Evolutionary conservation across 64 coral and sea anemone genomes (phyloP).

Genomic region (Acropora tenuis): DNA sequence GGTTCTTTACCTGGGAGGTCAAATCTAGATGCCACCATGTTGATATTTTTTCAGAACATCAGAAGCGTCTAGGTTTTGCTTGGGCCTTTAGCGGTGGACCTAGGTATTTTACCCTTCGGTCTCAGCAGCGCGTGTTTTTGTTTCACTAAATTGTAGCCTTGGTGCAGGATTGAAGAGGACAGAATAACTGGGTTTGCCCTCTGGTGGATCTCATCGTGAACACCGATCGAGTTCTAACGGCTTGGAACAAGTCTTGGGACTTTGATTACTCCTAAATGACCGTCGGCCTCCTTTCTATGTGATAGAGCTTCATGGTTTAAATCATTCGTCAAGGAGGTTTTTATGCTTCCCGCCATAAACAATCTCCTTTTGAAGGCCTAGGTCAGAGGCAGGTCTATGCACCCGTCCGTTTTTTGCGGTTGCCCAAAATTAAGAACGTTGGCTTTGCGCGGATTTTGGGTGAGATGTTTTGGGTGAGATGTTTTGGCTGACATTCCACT

Average conservation of each 20-base stretch:
- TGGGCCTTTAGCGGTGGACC: neutral
- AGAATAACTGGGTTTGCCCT: slow-evolving; percentile 38
- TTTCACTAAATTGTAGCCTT: neutral
- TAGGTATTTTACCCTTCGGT: too few relatives aligned
- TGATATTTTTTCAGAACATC: slow-evolving; percentile 60
- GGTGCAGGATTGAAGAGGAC: neutral
- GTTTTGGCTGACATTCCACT: too few relatives aligned
- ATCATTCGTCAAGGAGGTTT: neutral
- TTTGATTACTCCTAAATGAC: neutral
- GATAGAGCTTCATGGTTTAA: neutral
- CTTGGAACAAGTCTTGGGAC: neutral
- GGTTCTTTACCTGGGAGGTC: slow-evolving; percentile 62
- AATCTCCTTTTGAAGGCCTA: neutral
- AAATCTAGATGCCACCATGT: slow-evolving; percentile 78
- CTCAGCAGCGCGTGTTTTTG: too few relatives aligned
- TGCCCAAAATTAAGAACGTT: neutral
- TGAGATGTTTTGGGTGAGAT: neutral
- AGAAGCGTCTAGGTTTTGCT: slow-evolving; percentile 68
- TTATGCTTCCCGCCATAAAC: neutral
- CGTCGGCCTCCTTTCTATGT: neutral
- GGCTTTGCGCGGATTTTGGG: slow-evolving; percentile 2
- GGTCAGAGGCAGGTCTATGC: neutral
- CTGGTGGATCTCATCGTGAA: neutral
- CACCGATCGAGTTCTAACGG: neutral
- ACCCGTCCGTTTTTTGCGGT: neutral